Evolutionary conservation across 2,888 invertebrate species (phyloP), one percentile per base, ranked within the genome.

Genomic region (Platerodrilus igneus): DNA sequence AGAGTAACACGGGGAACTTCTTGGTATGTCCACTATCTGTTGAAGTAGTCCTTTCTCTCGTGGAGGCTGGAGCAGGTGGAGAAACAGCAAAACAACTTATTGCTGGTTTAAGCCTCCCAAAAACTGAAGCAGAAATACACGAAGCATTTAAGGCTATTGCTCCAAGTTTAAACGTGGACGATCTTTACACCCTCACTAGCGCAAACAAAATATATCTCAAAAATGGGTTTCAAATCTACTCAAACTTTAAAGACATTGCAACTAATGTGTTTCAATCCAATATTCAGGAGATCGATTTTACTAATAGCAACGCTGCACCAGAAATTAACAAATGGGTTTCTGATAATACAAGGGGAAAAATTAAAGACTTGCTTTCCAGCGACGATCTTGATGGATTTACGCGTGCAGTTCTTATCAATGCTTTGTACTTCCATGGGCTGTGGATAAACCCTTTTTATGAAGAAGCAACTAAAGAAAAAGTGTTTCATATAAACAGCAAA

Each of bases 141-240:
- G 3, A 9, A n/a, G n/a, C n/a, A n/a, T 54, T 51, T 38, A 23
- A 27, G 13, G 27, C 42, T 2, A 23, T 55, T 18, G 41, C 43
- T 21, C 48, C 53, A 7, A 22, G 41, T 15, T 40, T 59, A 7
- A 48, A 45, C 16, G 41, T 27, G 8, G 40, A 37, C 6, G 33
- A 43, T 11, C 51, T 53, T 3, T 33, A 52, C 20, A 52, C 47
- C 10, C 45, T 66, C 3, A 44, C 48, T 1, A 44, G 58, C 1
- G 63, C 64, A 4, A 64, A 65, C 40, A 81, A 79, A 50, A 68
- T 89, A 4, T 90, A 79, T 58, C 66, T 81, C 1, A 74, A 75
- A 50, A 28, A 59, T 4, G 70, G 70, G 2, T 72, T 77, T 31
- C 59, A 69, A 8, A 52, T 86, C 2, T 69, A 74, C 9, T 56